Percentiles rank a stretch among this genome's conserved stretches.
phyloP scores from a whole-genome alignment of 2,797 vertebrate genomes.

The Nannoperca obscura region DNA sequence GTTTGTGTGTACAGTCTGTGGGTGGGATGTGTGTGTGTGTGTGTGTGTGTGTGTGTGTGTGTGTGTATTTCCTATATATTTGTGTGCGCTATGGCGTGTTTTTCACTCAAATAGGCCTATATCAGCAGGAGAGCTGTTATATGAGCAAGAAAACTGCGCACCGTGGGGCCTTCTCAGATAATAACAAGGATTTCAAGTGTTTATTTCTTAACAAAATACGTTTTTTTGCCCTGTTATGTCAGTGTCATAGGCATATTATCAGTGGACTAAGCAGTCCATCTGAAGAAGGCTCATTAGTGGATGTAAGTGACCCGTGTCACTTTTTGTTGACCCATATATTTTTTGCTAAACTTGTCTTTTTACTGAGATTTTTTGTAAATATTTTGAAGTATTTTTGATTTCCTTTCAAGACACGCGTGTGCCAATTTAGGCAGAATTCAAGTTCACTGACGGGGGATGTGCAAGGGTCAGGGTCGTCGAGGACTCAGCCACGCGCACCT shows the following conservation, averaged over 20 bases:
- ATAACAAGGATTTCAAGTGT: not conserved
- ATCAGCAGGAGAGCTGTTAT: constrained; percentile 11
- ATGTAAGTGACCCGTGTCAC: not conserved
- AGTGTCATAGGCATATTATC: not conserved
- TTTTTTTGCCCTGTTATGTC: not conserved
- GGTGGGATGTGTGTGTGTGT: not conserved
- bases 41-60: not conserved
- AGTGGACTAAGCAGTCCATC: not conserved
- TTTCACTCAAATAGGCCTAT: constrained; percentile 5
- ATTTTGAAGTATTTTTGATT: not conserved
- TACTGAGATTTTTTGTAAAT: not conserved
- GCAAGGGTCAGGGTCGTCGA: constrained; percentile 63
- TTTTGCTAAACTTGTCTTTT: not conserved
- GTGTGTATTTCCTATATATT: too few relatives aligned
- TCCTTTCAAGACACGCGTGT: not conserved
- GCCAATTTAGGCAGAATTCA: constrained; percentile 21
- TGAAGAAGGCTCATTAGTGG: not conserved
- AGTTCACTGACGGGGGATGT: constrained; percentile 37
- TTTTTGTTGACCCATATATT: too few relatives aligned
- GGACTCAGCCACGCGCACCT: constrained; percentile 51
- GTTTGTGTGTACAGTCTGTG: constrained; percentile 5
- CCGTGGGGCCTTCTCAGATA: not conserved
- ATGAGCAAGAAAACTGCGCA: not conserved
- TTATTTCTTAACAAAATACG: not conserved
- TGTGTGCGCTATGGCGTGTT: not conserved